Conservation (phyloP, 2,888 invertebrate species). For the Anthophora plumipes region DNA sequence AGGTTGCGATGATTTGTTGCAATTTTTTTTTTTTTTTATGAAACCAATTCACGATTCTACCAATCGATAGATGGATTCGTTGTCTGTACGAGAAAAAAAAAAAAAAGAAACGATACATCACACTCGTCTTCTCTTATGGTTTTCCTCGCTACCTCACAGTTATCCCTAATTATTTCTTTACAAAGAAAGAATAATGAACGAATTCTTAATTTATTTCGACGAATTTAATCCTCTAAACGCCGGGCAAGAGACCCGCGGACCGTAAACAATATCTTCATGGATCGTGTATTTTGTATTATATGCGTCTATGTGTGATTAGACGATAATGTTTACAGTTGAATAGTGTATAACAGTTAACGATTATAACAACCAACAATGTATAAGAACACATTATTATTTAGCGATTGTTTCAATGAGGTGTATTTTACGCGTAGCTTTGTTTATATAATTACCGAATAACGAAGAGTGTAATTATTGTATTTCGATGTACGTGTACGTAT, state of each 20-base stretch:
- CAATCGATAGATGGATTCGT: not conserved
- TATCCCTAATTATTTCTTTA: slow-evolving; percentile 3
- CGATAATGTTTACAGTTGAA: not conserved
- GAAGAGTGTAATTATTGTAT: slow-evolving; percentile 23
- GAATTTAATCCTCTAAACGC: slow-evolving; percentile 27
- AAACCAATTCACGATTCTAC: not conserved
- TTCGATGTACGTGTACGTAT: slow-evolving; percentile 32
- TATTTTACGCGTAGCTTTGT: slow-evolving; percentile 5
- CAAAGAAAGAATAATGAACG: not conserved
- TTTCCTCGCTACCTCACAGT: slow-evolving; percentile 6
- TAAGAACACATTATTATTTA: slow-evolving; percentile 11
- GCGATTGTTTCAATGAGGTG: slow-evolving; percentile 11
- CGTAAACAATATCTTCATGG: not conserved
- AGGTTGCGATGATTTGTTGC: not conserved
- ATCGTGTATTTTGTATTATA: slow-evolving; percentile 23
- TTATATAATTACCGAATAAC: slow-evolving; percentile 1
- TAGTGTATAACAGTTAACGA: not conserved
- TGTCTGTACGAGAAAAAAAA: not conserved
- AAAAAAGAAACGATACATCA: not conserved
- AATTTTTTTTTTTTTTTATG: not conserved
- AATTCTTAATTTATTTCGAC: slow-evolving; percentile 16
- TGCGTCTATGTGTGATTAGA: not conserved
- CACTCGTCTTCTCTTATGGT: not conserved
- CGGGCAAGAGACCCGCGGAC: slow-evolving; percentile 11
- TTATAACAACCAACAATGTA: slow-evolving; percentile 15